Evolutionary conservation across 2,797 vertebrate genomes (phyloP).

Genomic region (Fistularia tabacaria): DNA sequence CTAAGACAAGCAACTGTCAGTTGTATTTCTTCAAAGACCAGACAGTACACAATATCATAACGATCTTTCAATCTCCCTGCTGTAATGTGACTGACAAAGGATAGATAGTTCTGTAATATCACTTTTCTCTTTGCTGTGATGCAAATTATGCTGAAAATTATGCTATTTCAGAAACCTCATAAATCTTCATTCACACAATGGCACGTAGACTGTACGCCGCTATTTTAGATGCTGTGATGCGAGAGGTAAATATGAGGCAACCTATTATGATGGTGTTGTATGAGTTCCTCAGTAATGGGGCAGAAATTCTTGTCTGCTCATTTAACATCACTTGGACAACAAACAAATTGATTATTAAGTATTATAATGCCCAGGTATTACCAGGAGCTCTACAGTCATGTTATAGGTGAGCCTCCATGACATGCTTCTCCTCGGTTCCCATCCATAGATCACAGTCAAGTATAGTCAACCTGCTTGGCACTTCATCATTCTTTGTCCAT

Average conservation of each 20-base stretch:
- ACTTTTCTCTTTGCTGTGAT: conserved; percentile 37
- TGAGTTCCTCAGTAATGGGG: neutral
- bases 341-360: conserved; percentile 41
- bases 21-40: conserved; percentile 52
- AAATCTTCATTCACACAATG: conserved; percentile 30
- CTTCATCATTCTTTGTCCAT: conserved; percentile 44
- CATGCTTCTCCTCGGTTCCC: conserved; percentile 46
- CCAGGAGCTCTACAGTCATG: conserved; percentile 34
- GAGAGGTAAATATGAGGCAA: neutral
- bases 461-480: conserved; percentile 47
- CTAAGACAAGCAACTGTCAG: conserved; percentile 62
- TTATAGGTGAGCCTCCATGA: conserved; percentile 42
- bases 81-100: conserved; percentile 42
- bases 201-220: conserved; percentile 3
- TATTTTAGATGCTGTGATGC: conserved; percentile 4
- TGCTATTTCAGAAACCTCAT: conserved; percentile 34
- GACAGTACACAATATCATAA: conserved; percentile 42
- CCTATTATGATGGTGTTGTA: neutral
- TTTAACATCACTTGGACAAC: conserved; percentile 42
- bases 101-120: conserved; percentile 23
- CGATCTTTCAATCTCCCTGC: conserved; percentile 49
- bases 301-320: neutral
- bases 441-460: conserved; percentile 60
- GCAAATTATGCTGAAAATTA: conserved; percentile 34
- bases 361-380: conserved; percentile 52